Evolutionary conservation across 2,797 vertebrate genomes (phyloP), one percentile per base, ranked within the genome.

Genomic region (Sebastes goodei): DNA sequence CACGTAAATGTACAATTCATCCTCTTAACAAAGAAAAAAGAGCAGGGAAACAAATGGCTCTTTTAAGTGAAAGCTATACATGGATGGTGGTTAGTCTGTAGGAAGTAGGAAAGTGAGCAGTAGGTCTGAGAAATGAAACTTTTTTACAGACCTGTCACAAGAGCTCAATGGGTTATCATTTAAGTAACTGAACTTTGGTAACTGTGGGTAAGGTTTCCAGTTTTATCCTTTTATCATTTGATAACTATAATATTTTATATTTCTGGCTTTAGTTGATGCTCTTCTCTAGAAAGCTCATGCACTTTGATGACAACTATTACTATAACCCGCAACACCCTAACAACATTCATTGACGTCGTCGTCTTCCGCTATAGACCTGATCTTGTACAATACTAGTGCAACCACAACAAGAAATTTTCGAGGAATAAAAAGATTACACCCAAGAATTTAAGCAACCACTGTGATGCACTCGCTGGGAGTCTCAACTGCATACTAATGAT

Each of bases 21-120:
- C 25, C 21, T 73, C 38, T 53, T 46, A 11, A 71, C 14, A 56
- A 69, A 78, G 29, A 87, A 71, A 17, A 74, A 66, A 57, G 21
- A 52, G 29, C 8, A 62, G 25, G 21, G 2, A 65, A 68, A 83
- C 4, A 61, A 66, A 66, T 12, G n/a, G 80, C 29, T 33, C 20
- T 55, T 55, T 4, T 0, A 63, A 72, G 25, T 59, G 23, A 72
- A 76, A 67, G 35, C 20, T 71, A 2, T 1, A 38, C 35, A 59
- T 32, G 23, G 2, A 67, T 4, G 6, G 25, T n/a, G 61, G 71
- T 52, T 27, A 7, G 29, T 67, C 6, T 42, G 5, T 4, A 20
- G 64, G 23, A 32, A 53, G 23, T 14, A 21, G 20, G 4, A 69
- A 74, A 63, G 17, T 32, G 17, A 74, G 21, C 20, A 5, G 14